Conservation (phyloP, 2,113 vertebrate genomes). For the Anoplopoma fimbria region DNA sequence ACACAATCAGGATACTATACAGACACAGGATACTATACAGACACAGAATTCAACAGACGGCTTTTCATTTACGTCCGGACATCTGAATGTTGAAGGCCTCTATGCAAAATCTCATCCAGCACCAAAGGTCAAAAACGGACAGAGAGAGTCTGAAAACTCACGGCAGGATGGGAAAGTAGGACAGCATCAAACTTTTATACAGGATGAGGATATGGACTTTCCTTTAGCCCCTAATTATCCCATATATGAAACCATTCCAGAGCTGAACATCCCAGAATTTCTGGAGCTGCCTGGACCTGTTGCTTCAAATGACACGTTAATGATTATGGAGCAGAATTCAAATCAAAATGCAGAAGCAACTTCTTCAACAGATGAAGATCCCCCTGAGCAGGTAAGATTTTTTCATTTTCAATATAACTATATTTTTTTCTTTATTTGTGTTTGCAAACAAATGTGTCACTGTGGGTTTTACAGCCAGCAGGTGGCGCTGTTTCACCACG, state of each 20-base stretch:
- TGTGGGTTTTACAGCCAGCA: constrained; percentile 19
- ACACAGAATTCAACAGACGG: background rate
- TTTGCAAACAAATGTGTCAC: no score
- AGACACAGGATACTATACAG: constrained; percentile 13
- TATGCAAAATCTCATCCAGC: constrained; percentile 18
- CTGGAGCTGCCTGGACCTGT: background rate
- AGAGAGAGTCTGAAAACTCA: background rate
- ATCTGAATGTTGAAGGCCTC: background rate
- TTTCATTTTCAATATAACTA: background rate
- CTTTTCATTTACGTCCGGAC: background rate
- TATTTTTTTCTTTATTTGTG: no score
- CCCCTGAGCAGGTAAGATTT: constrained; percentile 31
- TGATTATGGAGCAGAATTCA: background rate
- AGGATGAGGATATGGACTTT: constrained; percentile 21
- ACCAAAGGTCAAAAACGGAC: constrained; percentile 3
- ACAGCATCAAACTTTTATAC: background rate
- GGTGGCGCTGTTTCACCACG: constrained; percentile 25
- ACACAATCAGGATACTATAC: background rate
- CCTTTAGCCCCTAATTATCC: constrained; percentile 50
- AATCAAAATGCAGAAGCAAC: background rate
- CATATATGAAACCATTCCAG: constrained; percentile 70
- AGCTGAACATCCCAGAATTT: constrained; percentile 30
- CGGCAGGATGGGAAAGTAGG: background rate
- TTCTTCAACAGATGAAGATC: background rate
- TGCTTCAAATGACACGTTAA: accelerated